Percentiles rank a stretch among this genome's conserved stretches.
Conservation (phyloP, 2,888 invertebrate genomes). For the Eulithis prunata region DNA sequence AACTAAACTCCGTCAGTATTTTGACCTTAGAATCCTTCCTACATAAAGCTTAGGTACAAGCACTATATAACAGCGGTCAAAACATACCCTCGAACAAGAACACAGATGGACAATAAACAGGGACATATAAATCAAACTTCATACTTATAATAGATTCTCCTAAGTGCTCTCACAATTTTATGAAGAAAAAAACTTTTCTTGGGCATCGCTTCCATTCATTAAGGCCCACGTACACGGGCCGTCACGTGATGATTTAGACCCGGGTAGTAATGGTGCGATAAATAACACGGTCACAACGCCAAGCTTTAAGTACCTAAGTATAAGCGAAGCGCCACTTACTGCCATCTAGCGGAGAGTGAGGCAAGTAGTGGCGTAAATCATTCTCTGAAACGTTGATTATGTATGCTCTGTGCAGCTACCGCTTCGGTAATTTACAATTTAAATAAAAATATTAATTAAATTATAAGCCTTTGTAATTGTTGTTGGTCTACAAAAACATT, state of each 20-base stretch:
- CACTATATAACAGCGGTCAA: conserved; percentile 5
- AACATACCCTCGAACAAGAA: conserved; percentile 6
- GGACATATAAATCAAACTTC: conserved; percentile 53
- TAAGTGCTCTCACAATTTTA: conserved; percentile 80
- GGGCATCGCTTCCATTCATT: conserved; percentile 78
- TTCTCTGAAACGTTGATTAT: conserved; percentile 36
- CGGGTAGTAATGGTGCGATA: conserved; percentile 82
- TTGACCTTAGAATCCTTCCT: neutral
- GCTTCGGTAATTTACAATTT: neutral
- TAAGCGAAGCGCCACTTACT: conserved; percentile 47
- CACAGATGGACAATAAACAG: conserved; percentile 45
- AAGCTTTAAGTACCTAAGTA: conserved; percentile 44
- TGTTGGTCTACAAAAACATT: too few relatives aligned
- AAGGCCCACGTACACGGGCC: conserved; percentile 73
- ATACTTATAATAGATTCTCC: conserved; percentile 71
- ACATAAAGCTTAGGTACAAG: too few relatives aligned
- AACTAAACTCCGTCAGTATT: neutral
- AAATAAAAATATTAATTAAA: too few relatives aligned
- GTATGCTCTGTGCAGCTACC: conserved; percentile 16
- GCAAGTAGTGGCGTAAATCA: conserved; percentile 37
- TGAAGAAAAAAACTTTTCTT: conserved; percentile 75
- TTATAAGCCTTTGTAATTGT: too few relatives aligned
- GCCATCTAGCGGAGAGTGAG: conserved; percentile 45
- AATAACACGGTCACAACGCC: conserved; percentile 79
- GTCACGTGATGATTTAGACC: conserved; percentile 83